phyloP scores from a whole-genome alignment of 2,113 vertebrate species.

The Pionites leucogaster region DNA sequence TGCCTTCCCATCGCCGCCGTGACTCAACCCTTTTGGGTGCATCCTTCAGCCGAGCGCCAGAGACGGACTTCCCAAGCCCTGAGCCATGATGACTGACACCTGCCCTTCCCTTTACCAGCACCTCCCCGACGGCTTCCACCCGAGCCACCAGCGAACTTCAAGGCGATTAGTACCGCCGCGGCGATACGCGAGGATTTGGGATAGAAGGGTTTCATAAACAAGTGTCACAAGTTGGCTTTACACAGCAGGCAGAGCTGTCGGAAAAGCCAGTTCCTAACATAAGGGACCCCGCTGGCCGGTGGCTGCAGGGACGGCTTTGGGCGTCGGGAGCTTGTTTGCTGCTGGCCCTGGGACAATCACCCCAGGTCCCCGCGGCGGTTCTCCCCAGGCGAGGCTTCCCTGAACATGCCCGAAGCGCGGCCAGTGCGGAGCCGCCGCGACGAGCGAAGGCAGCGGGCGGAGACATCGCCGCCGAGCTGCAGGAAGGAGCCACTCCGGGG shows the following conservation, averaged over 20 bases:
- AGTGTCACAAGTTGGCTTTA: neutral
- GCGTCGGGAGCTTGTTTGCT: neutral
- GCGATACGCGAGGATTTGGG: neutral
- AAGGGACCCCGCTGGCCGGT: neutral
- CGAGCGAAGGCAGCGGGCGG: neutral
- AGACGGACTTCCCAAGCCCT: neutral
- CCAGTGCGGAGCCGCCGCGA: neutral
- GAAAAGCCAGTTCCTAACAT: neutral
- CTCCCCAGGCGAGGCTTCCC: neutral
- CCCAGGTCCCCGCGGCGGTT: neutral
- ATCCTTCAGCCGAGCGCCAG: neutral
- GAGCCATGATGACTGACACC: neutral
- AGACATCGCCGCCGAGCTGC: neutral
- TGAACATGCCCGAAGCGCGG: neutral
- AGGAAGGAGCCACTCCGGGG: neutral
- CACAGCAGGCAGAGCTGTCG: neutral
- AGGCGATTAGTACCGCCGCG: neutral
- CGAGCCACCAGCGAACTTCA: fast-evolving
- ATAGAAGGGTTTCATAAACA: neutral
- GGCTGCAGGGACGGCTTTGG: neutral
- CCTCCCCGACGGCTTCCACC: neutral
- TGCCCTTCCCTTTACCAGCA: neutral
- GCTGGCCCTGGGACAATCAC: neutral
- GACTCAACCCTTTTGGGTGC: constrained; percentile 45
- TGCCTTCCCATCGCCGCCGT: neutral